phyloP scores from a whole-genome alignment of 2,888 invertebrate species.

The Leptopilina myrica region DNA sequence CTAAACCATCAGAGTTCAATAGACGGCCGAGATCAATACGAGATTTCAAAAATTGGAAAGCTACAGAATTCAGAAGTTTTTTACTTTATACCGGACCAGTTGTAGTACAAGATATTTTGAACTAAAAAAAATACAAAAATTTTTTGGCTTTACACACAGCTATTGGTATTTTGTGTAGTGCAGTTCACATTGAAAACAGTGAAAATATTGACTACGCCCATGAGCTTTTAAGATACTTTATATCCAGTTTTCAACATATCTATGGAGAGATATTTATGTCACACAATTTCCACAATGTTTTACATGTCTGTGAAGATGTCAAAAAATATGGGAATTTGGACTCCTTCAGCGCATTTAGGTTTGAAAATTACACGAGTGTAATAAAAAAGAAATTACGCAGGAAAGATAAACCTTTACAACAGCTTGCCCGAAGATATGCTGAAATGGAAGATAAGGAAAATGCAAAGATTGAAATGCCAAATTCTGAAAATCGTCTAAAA shows the following conservation, averaged over 20 bases:
- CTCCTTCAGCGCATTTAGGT: no score
- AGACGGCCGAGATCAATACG: constrained; percentile 2
- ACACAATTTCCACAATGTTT: constrained; percentile 65
- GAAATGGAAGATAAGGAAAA: constrained; percentile 38
- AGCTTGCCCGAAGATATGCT: no score
- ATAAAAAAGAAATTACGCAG: no score
- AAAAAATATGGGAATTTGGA: no score
- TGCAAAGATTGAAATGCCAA: constrained; percentile 42
- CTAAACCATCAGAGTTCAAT: constrained; percentile 5
- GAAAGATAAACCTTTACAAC: no score
- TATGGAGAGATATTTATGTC: constrained; percentile 56
- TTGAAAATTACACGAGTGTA: no score
- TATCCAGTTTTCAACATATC: constrained; percentile 49
- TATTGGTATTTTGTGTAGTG: constrained; percentile 55
- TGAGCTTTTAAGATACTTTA: constrained; percentile 56
- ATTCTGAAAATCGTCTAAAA: background rate
- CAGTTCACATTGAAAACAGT: constrained; percentile 22
- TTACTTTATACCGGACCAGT: background rate
- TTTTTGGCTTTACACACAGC: constrained; percentile 58
- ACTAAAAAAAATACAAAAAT: constrained; percentile 54
- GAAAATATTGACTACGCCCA: constrained; percentile 53
- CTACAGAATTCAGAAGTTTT: constrained; percentile 20
- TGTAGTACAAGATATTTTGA: background rate
- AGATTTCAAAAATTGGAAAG: constrained; percentile 13
- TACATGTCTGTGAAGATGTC: constrained; percentile 59